Percentiles rank a stretch among this genome's conserved stretches.
These are phyloP conservation scores for Coenonympha glycerion DNA, from an alignment of 2,888 invertebrate species.

Conservation along the genomic window DNA sequence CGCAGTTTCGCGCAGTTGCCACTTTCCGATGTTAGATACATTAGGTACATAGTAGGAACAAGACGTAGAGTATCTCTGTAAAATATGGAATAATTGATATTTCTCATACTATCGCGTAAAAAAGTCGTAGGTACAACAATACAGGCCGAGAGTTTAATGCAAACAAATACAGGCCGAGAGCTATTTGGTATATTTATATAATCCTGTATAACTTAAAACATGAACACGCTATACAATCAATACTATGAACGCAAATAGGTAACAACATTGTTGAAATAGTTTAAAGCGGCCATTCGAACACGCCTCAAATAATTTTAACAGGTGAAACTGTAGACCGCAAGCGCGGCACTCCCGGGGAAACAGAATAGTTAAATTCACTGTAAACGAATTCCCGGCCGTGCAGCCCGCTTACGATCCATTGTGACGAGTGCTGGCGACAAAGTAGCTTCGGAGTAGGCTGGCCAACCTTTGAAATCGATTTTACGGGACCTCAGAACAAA, in stretches of 20 bases:
- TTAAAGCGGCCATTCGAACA: constrained; percentile 18
- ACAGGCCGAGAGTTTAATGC: too few species aligned
- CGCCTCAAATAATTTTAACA: constrained; percentile 15
- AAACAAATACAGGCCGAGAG: too few species aligned
- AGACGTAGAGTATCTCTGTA: too few species aligned
- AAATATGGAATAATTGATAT: too few species aligned
- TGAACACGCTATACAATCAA: not conserved
- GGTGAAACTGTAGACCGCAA: constrained; percentile 34
- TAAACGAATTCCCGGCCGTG: constrained; percentile 43
- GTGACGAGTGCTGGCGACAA: constrained; percentile 58
- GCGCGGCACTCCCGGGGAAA: constrained; percentile 35
- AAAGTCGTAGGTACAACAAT: too few species aligned
- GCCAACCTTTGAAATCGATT: constrained; percentile 6
- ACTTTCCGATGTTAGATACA: too few species aligned
- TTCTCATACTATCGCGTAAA: too few species aligned
- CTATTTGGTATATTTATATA: too few species aligned
- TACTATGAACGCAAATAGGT: not conserved
- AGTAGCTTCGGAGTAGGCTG: constrained; percentile 35
- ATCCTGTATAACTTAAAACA: too few species aligned
- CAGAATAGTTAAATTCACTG: constrained; percentile 61
- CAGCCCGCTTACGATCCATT: constrained; percentile 57
- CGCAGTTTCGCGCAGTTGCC: too few species aligned
- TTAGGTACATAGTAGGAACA: too few species aligned
- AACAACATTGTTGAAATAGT: constrained; percentile 6
- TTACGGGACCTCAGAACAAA: not conserved